Conservation (phyloP, 1,140 invertebrate genomes). For the Argopecten irradians region DNA sequence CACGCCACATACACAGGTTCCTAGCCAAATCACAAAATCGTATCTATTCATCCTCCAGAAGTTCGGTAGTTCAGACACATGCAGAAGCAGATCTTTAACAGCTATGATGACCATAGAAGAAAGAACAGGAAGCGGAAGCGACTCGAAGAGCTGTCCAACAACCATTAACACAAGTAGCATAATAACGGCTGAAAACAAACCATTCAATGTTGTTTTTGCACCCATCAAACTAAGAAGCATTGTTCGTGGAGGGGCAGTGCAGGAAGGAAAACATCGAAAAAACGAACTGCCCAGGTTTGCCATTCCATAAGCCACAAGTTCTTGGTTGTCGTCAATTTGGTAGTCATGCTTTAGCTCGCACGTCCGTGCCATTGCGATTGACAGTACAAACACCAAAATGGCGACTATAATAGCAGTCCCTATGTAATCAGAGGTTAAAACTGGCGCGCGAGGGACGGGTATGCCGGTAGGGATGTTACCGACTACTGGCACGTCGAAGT, state of each 20-base stretch:
- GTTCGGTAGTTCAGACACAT: constrained; percentile 81
- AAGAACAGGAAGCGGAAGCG: constrained; percentile 74
- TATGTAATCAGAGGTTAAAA: constrained; percentile 45
- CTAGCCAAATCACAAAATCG: constrained; percentile 71
- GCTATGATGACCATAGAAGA: constrained; percentile 72
- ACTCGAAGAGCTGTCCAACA: constrained; percentile 73
- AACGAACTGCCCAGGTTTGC: constrained; percentile 76
- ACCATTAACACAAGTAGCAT: constrained; percentile 77
- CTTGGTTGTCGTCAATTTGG: constrained; percentile 76
- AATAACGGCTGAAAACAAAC: constrained; percentile 74
- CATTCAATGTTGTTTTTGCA: constrained; percentile 63
- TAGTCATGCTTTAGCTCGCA: constrained; percentile 72
- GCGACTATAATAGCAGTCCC: constrained; percentile 65
- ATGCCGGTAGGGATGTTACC: constrained; percentile 76
- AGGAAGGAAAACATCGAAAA: constrained; percentile 80
- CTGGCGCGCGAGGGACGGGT: constrained; percentile 54
- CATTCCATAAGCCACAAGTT: constrained; percentile 78
- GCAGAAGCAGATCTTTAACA: constrained; percentile 78
- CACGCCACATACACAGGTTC: constrained; percentile 58
- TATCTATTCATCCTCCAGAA: constrained; percentile 68
- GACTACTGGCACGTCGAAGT: constrained; percentile 75
- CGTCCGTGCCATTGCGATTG: constrained; percentile 76
- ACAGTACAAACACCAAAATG: constrained; percentile 70
- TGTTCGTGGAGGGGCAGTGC: constrained; percentile 88
- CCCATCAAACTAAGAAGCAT: constrained; percentile 78